These are phyloP conservation scores for Arrhopalites spinosus DNA, from an alignment of 2,888 invertebrate genomes.

Conservation along the genomic window DNA sequence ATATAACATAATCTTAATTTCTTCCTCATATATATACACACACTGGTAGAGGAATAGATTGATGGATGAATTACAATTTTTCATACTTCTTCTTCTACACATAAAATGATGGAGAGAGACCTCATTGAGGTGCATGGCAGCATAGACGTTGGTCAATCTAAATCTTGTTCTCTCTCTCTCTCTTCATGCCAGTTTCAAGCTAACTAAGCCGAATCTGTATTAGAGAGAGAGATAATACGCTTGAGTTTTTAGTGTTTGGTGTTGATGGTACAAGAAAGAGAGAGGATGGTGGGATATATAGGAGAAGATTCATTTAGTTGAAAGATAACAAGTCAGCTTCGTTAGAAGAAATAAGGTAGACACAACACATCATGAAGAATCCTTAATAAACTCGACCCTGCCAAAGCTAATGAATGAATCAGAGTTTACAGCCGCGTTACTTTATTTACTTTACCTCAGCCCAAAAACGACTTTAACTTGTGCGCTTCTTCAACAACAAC, in stretches of 20 bases:
- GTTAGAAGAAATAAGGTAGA: conserved; percentile 15
- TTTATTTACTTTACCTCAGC: conserved; percentile 12
- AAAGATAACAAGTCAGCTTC: conserved; percentile 17
- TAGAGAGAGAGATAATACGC: too few species aligned
- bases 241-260: background rate
- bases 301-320: background rate
- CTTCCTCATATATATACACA: too few species aligned
- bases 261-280: background rate
- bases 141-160: too few species aligned
- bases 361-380: background rate
- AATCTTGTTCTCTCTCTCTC: too few species aligned
- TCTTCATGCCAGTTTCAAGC: too few species aligned
- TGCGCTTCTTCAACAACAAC: background rate
- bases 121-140: too few species aligned
- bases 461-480: background rate
- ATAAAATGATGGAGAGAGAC: too few species aligned
- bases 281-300: too few species aligned
- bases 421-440: conserved; percentile 7
- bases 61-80: conserved; percentile 4
- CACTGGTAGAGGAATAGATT: background rate
- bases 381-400: conserved; percentile 15
- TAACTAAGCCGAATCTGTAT: too few species aligned
- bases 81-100: background rate
- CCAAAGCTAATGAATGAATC: conserved; percentile 23
- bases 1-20: too few species aligned